Evolutionary conservation across 2,113 vertebrate genomes (phyloP).

Genomic region (Sinosuthora webbiana): DNA sequence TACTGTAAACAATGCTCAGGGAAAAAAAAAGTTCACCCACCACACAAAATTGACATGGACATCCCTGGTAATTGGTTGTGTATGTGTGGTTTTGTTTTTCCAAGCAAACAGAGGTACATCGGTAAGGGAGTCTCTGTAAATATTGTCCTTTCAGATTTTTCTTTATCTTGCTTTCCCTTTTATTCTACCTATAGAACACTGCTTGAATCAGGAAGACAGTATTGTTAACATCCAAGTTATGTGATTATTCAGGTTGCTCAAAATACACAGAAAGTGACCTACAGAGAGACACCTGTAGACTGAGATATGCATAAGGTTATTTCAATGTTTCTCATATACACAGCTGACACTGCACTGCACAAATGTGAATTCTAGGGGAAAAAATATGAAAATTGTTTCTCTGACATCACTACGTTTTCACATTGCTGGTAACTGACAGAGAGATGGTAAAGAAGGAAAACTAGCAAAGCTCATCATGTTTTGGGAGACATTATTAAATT

Average conservation of each 20-base stretch:
- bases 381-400: not conserved
- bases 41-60: not conserved
- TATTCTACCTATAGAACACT: not conserved
- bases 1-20: not conserved
- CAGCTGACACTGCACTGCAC: not conserved
- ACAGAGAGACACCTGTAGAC: not conserved
- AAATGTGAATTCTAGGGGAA: not conserved
- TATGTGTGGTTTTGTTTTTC: not conserved
- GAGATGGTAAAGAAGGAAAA: not conserved
- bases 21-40: not conserved
- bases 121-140: not conserved
- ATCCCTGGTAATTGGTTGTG: not conserved
- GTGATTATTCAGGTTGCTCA: not conserved
- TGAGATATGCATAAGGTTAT: not conserved
- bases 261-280: not conserved
- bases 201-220: not conserved
- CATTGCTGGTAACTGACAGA: not conserved
- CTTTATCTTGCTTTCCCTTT: not conserved
- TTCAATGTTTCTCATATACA: not conserved
- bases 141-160: not conserved
- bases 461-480: slow-evolving; percentile 5
- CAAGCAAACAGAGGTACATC: not conserved
- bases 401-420: not conserved
- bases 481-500: slow-evolving; percentile 39
- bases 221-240: not conserved